phyloP scores from a whole-genome alignment of 1,140 invertebrate species.

The Drosophila punjabiensis region DNA sequence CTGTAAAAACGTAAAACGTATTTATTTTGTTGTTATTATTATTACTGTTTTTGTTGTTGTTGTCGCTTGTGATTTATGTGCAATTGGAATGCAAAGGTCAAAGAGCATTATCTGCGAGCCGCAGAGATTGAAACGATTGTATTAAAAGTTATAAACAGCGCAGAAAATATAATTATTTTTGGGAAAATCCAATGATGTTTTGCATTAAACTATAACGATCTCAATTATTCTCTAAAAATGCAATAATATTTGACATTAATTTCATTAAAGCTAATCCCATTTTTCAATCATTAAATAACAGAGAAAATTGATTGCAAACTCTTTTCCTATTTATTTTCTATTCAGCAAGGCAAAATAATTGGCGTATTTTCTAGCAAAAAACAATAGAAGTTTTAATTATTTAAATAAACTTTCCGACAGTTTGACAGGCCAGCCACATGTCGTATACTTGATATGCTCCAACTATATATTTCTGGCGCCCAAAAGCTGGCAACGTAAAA shows the following conservation, averaged over 20 bases:
- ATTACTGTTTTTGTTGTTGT: background rate
- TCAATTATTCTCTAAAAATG: background rate
- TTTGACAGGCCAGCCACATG: conserved; percentile 8
- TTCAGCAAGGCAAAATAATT: background rate
- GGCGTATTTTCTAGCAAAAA: background rate
- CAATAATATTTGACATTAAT: background rate
- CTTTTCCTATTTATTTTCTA: background rate
- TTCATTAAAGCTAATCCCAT: conserved; percentile 4
- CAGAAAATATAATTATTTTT: background rate
- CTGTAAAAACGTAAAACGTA: conserved; percentile 32
- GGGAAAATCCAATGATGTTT: background rate
- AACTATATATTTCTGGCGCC: conserved; percentile 9
- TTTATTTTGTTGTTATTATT: conserved; percentile 20
- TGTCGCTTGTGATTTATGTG: conserved; percentile 41
- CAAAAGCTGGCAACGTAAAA: conserved; percentile 26
- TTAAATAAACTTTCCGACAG: background rate
- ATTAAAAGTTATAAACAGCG: background rate
- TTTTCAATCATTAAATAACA: conserved; percentile 1
- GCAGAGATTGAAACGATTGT: background rate
- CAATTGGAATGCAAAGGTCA: conserved; percentile 58
- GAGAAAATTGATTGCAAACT: background rate
- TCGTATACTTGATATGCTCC: conserved; percentile 19
- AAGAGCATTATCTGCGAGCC: conserved; percentile 10
- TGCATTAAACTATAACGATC: background rate
- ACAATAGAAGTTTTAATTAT: conserved; percentile 14